Percentiles rank a stretch among this genome's conserved stretches.
Conservation (phyloP, 1,140 invertebrate genomes). For the Globodera rostochiensis region DNA sequence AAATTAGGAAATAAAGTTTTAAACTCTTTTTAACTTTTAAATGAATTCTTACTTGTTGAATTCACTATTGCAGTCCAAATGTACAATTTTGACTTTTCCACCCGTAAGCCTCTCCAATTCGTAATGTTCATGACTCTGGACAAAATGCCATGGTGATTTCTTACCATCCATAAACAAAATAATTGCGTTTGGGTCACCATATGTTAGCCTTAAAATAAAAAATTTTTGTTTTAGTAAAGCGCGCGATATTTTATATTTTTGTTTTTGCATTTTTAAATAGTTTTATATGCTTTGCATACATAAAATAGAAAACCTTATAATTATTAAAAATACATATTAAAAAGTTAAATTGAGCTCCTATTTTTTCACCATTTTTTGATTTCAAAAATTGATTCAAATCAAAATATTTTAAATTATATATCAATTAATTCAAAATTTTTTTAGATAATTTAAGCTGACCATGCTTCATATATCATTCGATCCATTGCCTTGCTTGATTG, state of each 20-base stretch:
- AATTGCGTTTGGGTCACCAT: slow-evolving; percentile 70
- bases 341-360: too few species aligned
- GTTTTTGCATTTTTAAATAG: too few species aligned
- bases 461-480: slow-evolving; percentile 54
- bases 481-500: slow-evolving; percentile 50
- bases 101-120: slow-evolving; percentile 71
- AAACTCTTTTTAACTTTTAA: neutral
- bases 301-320: too few species aligned
- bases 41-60: slow-evolving; percentile 52
- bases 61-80: slow-evolving; percentile 73
- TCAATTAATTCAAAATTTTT: neutral
- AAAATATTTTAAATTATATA: neutral
- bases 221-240: too few species aligned
- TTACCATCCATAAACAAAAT: slow-evolving; percentile 88
- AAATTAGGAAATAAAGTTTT: too few species aligned
- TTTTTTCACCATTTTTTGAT: slow-evolving; percentile 30
- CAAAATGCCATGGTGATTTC: slow-evolving; percentile 69
- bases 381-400: slow-evolving; percentile 24
- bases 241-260: too few species aligned
- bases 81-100: slow-evolving; percentile 73
- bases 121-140: slow-evolving; percentile 86
- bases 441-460: slow-evolving; percentile 22
- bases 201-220: too few species aligned
- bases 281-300: too few species aligned
- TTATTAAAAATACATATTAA: too few species aligned